Conservation (phyloP, 2,113 vertebrate species). For the Spermophilus dauricus region DNA sequence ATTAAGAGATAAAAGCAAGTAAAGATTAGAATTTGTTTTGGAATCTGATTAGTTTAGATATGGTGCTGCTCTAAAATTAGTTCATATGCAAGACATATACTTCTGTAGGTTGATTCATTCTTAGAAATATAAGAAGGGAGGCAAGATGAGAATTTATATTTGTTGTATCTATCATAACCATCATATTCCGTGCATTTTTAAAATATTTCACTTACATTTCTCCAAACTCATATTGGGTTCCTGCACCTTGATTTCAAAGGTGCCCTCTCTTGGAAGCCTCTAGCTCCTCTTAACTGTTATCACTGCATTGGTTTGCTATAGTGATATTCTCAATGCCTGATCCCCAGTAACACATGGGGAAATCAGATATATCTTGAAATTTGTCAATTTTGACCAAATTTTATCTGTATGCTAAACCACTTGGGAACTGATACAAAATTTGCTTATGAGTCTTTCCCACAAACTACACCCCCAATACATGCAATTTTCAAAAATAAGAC, state of each 20-base stretch:
- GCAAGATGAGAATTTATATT: neutral
- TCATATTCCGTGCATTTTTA: neutral
- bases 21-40: neutral
- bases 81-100: neutral
- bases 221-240: neutral
- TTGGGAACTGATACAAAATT: neutral
- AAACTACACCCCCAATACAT: neutral
- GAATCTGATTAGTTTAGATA: neutral
- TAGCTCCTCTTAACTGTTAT: neutral
- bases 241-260: neutral
- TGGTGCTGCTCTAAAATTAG: neutral
- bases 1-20: neutral
- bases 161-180: neutral
- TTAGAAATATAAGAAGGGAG: neutral
- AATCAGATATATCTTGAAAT: neutral
- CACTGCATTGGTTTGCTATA: neutral
- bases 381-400: neutral
- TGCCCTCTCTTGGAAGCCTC: neutral
- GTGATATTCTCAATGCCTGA: neutral
- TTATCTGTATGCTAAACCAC: neutral
- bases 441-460: neutral
- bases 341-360: neutral
- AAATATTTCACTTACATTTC: neutral
- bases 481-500: neutral
- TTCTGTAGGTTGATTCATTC: neutral